A percentile compares a stretch with the other conserved stretches of the same genome.
These are phyloP conservation scores for Pyrocephalus nanus DNA, from an alignment of 2,797 vertebrate species.

Conservation along the genomic window DNA sequence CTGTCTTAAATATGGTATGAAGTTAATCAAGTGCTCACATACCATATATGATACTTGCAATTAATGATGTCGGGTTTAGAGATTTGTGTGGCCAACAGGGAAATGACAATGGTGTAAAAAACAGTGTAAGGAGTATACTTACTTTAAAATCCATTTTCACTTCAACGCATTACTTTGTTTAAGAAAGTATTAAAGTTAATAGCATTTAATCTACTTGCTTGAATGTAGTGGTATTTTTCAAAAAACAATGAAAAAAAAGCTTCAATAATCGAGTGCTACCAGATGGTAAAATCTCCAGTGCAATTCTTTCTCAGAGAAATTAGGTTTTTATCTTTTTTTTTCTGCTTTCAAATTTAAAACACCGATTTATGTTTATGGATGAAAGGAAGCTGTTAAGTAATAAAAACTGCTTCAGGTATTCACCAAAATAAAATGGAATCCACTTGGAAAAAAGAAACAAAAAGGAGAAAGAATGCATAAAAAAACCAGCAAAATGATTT, in stretches of 20 bases:
- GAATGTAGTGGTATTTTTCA: conserved; percentile 60
- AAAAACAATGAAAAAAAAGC: conserved; percentile 63
- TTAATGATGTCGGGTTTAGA: conserved; percentile 60
- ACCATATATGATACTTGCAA: conserved; percentile 54
- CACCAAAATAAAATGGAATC: neutral
- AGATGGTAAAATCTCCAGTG: conserved; percentile 62
- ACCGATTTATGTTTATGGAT: conserved; percentile 2
- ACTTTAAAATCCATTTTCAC: conserved; percentile 73
- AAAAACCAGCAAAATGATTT: neutral
- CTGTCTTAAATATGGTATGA: conserved; percentile 50
- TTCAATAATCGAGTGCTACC: conserved; percentile 53
- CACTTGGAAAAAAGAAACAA: neutral
- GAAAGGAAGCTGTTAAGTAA: conserved; percentile 4
- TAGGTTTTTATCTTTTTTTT: neutral
- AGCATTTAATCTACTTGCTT: conserved; percentile 73
- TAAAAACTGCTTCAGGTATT: neutral
- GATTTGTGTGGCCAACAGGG: conserved; percentile 55
- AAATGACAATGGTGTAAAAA: conserved; percentile 68
- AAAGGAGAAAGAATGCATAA: neutral
- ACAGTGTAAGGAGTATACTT: conserved; percentile 65
- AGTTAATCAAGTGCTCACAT: conserved; percentile 50
- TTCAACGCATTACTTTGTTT: conserved; percentile 74
- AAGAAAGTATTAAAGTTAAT: conserved; percentile 73
- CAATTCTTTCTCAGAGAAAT: conserved; percentile 55
- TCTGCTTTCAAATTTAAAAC: conserved; percentile 21